Conservation (phyloP, 2,888 invertebrate species). For the Sinhomidia bicolor region DNA sequence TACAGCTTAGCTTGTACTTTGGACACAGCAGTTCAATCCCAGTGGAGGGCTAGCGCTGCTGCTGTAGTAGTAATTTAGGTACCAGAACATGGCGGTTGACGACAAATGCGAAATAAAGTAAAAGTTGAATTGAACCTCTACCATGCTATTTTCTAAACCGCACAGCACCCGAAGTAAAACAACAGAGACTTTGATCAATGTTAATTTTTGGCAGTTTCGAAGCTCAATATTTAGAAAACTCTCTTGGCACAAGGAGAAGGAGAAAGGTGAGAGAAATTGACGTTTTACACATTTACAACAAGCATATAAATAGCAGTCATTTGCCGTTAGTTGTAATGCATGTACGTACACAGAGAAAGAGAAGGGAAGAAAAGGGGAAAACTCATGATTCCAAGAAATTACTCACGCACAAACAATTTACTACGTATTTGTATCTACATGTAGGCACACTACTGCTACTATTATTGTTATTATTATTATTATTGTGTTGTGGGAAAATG, state of each 20-base stretch:
- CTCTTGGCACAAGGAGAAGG: background rate
- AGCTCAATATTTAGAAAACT: background rate
- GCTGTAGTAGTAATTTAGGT: background rate
- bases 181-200: slow-evolving; percentile 3
- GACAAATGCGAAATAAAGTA: slow-evolving; percentile 25
- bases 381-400: background rate
- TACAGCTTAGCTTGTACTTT: too few species aligned
- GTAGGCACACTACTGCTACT: background rate
- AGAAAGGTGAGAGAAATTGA: background rate
- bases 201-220: background rate
- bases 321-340: background rate
- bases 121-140: background rate
- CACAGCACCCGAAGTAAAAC: background rate
- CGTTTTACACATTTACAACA: background rate
- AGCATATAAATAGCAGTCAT: background rate
- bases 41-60: background rate
- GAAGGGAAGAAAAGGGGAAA: background rate
- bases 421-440: background rate
- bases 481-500: background rate
- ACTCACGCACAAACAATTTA: slow-evolving; percentile 30
- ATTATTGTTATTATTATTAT: too few species aligned
- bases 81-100: background rate
- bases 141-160: background rate
- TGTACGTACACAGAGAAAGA: background rate
- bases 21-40: background rate